Conservation (phyloP, 2,113 vertebrate genomes). For the Harpagus bidentatus region DNA sequence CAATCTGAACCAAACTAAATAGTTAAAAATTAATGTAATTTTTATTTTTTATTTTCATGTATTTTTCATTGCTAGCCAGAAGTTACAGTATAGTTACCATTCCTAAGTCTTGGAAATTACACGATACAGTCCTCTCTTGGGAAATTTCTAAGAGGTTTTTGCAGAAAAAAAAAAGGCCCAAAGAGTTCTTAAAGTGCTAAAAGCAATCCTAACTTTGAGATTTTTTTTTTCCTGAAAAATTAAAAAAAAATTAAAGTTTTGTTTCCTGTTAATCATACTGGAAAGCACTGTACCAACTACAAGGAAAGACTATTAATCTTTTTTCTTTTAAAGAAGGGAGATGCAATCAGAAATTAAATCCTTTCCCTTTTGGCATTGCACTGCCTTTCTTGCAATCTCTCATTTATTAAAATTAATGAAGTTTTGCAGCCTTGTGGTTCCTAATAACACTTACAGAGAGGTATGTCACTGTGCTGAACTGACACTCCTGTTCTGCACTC, state of each 20-base stretch:
- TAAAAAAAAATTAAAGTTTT: background rate
- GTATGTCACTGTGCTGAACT: background rate
- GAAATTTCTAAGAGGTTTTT: background rate
- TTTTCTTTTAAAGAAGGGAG: background rate
- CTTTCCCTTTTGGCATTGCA: background rate
- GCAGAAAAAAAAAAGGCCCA: background rate
- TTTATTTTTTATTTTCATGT: background rate
- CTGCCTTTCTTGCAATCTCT: background rate
- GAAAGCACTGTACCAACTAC: background rate
- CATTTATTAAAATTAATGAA: background rate
- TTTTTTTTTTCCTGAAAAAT: background rate
- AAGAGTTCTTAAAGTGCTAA: background rate
- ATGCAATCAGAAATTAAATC: background rate
- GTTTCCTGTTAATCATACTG: background rate
- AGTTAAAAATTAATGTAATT: accelerated
- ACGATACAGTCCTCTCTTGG: background rate
- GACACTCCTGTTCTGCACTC: background rate
- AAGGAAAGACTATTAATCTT: background rate
- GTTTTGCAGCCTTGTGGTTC: background rate
- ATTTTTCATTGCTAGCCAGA: background rate
- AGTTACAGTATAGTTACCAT: background rate
- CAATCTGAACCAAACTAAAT: background rate
- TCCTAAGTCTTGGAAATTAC: background rate
- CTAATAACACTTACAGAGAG: background rate
- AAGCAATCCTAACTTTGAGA: background rate